phyloP scores from a whole-genome alignment of 1,140 invertebrate genomes.

The Eueides isabella region DNA sequence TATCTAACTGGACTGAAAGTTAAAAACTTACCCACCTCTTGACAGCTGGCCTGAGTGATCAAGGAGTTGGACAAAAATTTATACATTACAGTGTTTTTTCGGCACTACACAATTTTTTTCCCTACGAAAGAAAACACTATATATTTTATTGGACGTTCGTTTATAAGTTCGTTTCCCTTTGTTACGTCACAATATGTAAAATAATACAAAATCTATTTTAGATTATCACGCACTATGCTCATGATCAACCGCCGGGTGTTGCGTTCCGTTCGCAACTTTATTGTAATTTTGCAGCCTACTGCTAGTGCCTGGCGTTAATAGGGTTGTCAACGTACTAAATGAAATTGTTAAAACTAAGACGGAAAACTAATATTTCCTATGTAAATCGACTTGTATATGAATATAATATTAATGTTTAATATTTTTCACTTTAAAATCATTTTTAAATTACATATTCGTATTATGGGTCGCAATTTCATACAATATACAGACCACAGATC shows the following conservation, averaged over 20 bases:
- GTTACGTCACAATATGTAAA: slow-evolving; percentile 77
- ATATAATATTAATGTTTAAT: background rate
- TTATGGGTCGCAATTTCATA: background rate
- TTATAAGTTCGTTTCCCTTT: slow-evolving; percentile 69
- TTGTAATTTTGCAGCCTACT: slow-evolving; percentile 35
- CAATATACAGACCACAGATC: background rate
- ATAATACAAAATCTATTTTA: slow-evolving; percentile 78
- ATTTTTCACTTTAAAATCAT: background rate
- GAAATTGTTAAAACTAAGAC: background rate
- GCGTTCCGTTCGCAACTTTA: slow-evolving; percentile 45
- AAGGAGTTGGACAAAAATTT: slow-evolving; percentile 76
- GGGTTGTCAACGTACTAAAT: slow-evolving; percentile 25
- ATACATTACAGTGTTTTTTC: slow-evolving; percentile 80
- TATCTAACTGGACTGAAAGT: slow-evolving; percentile 42
- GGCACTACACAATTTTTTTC: slow-evolving; percentile 60
- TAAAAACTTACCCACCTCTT: slow-evolving; percentile 85
- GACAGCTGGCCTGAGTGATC: slow-evolving; percentile 82
- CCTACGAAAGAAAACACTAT: slow-evolving; percentile 51
- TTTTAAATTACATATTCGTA: background rate
- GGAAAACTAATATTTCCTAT: background rate
- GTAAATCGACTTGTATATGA: background rate
- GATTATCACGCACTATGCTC: slow-evolving; percentile 72
- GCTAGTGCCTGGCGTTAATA: slow-evolving; percentile 7
- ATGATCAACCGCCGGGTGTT: slow-evolving; percentile 70
- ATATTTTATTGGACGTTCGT: slow-evolving; percentile 58